These are phyloP conservation scores for Lasioglossum villosulum DNA, from an alignment of 2,888 invertebrate genomes.

Conservation along the genomic window DNA sequence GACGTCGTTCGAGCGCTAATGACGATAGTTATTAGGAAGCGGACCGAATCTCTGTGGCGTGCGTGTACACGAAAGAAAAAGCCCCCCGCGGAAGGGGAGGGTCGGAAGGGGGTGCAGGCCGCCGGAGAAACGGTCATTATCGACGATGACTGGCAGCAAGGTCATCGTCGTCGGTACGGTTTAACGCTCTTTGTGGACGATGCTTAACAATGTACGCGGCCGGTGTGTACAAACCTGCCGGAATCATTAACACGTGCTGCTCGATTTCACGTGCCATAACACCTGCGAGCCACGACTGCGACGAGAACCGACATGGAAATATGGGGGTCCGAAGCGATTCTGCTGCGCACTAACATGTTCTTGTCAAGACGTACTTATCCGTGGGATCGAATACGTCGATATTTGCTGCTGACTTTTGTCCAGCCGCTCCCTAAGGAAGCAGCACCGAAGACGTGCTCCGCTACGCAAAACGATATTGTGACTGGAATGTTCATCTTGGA, in stretches of 20 bases:
- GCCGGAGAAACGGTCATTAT: conserved; percentile 76
- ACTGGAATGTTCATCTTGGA: not conserved
- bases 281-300: not conserved
- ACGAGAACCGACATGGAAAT: not conserved
- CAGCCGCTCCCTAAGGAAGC: not conserved
- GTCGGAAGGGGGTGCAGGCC: conserved; percentile 1
- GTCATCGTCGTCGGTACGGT: conserved; percentile 75
- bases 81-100: conserved; percentile 24
- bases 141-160: conserved; percentile 80
- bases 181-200: conserved; percentile 72
- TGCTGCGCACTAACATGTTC: not conserved
- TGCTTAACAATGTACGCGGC: conserved; percentile 57
- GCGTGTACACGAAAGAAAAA: conserved; percentile 44
- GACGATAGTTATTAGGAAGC: conserved; percentile 76
- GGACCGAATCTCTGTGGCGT: conserved; percentile 47
- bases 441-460: not conserved
- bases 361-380: not conserved
- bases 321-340: not conserved
- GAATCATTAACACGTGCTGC: conserved; percentile 74
- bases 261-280: conserved; percentile 42
- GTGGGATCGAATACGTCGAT: not conserved
- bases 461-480: not conserved
- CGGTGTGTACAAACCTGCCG: conserved; percentile 72
- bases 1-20: conserved; percentile 69
- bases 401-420: not conserved